phyloP scores from a whole-genome alignment of 2,113 vertebrate species.

The Xenus cinereus region DNA sequence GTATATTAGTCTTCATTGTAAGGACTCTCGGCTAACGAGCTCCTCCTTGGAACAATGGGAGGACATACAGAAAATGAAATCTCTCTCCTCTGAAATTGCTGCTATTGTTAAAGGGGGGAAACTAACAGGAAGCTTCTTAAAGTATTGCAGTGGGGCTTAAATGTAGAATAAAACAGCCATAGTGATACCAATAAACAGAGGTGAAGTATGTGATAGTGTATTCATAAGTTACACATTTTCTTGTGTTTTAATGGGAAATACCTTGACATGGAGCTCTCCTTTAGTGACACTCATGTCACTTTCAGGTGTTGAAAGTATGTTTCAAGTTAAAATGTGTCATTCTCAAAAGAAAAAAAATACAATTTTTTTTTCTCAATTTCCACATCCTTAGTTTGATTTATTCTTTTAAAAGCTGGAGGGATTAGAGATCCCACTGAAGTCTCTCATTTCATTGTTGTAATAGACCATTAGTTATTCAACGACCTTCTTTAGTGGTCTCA shows the following conservation, averaged over 20 bases:
- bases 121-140: background rate
- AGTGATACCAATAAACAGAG: background rate
- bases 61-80: background rate
- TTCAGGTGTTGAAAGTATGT: background rate
- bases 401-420: constrained; percentile 51
- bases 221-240: background rate
- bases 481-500: constrained; percentile 55
- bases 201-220: background rate
- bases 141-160: background rate
- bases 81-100: background rate
- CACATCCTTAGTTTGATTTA: constrained; percentile 42
- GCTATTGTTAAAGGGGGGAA: background rate
- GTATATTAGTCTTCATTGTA: background rate
- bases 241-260: background rate
- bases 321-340: background rate
- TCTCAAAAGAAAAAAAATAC: background rate
- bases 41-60: background rate
- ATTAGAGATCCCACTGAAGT: constrained; percentile 34
- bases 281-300: background rate
- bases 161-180: background rate
- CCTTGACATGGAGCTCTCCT: background rate
- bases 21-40: background rate
- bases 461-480: constrained; percentile 62
- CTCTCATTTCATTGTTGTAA: constrained; percentile 24
- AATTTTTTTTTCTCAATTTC: background rate